Base-by-base conservation (phyloP, 2,888 invertebrate species). In the Anaspis maculata region DNA sequence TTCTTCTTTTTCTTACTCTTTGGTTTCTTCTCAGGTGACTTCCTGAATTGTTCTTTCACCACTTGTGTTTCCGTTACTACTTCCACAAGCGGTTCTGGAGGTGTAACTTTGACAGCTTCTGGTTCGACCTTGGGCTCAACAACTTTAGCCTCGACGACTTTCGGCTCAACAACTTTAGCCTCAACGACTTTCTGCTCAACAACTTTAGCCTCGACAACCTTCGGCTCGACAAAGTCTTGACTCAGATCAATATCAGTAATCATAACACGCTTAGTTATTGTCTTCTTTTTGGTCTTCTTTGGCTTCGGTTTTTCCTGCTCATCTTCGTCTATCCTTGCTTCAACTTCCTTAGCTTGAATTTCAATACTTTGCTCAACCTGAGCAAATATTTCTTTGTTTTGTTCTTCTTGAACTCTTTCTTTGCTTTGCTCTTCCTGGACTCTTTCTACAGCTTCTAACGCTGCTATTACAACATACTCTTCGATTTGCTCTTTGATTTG, bases 241-340 rank as follows among this genome's bases (percentile, higher is more conserved):
- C 47, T 46, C 27, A 54, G 37, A 40, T 59, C 55, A n/a, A 56
- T 33, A 39, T 63, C 63, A 6, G 52, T 61, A 27, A 63, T 57
- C 13, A 63, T 59, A 1, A 63, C 54, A 28, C 11, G 45, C 27
- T 37, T 43, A 37, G 30, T 31, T 27, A 32, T 39, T 30, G 30
- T 37, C 14, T 2, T 21, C 25, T 9, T 24, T 30, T 30, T 37
- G 37, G 34, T 35, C 19, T 35, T 35, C 27, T 28, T 37, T 24
- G 23, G 24, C 19, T 32, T 15, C 21, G 27, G 6, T 15, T 13
- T 6, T 24, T 24, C 24, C n/a, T n/a, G n/a, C n/a, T n/a, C n/a
- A n/a, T n/a, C n/a, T n/a, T n/a, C n/a, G n/a, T n/a, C n/a, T n/a
- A n/a, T n/a, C n/a, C n/a, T n/a, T n/a, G n/a, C n/a, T n/a, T n/a